Evolutionary conservation across 2,797 vertebrate genomes (phyloP).

Genomic region (Simalia tracyae): DNA sequence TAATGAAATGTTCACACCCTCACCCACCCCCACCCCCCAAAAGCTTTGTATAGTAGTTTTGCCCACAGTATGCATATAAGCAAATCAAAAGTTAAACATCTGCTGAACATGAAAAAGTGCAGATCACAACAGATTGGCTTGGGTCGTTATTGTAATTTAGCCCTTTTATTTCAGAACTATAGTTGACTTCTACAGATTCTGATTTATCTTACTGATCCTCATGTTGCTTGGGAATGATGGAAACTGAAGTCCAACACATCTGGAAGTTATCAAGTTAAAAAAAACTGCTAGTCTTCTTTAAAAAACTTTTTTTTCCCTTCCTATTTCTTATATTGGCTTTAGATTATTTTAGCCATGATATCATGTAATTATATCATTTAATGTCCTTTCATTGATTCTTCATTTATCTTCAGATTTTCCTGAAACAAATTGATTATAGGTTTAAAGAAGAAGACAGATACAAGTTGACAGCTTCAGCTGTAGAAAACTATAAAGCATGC

Average conservation of each 20-base stretch:
- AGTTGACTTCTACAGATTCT: neutral
- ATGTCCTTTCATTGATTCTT: slow-evolving; percentile 15
- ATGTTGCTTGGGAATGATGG: neutral
- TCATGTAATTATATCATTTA: slow-evolving; percentile 14
- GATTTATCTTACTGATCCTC: neutral
- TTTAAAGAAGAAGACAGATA: slow-evolving; percentile 16
- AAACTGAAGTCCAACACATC: neutral
- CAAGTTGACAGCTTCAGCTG: slow-evolving; percentile 2
- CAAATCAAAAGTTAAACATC: neutral
- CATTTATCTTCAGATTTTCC: slow-evolving; percentile 26
- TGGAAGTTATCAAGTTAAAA: neutral
- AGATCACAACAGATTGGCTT: neutral
- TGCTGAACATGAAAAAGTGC: neutral
- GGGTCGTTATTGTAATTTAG: too few species aligned
- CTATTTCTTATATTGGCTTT: neutral
- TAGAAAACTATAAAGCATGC: neutral
- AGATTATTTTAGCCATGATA: slow-evolving; percentile 26
- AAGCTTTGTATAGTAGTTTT: neutral
- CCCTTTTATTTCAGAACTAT: neutral
- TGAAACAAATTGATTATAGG: slow-evolving; percentile 14
- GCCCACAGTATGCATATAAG: neutral
- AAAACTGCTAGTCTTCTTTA: neutral
- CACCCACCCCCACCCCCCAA: neutral
- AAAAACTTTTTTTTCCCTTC: neutral
- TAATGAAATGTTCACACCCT: neutral